Evolutionary conservation across 2,888 invertebrate species (phyloP).

Genomic region (Ornithoptera alexandrae): DNA sequence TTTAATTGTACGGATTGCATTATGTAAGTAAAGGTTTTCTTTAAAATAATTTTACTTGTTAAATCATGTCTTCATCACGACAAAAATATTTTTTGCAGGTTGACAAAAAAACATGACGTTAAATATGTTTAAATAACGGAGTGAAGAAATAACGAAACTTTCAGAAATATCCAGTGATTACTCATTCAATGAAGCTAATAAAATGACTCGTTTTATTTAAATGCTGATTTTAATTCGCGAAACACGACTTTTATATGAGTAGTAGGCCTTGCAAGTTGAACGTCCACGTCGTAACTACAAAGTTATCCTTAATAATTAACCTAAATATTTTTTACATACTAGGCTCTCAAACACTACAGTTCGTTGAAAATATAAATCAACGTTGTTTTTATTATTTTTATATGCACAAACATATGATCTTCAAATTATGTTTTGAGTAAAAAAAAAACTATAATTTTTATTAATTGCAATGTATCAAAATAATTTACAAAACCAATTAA

Average conservation of each 20-base stretch:
- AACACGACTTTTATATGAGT: constrained; percentile 3
- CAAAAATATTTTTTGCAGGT: not conserved
- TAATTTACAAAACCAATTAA: too few species aligned
- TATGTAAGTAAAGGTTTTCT: not conserved
- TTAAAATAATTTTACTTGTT: constrained; percentile 1
- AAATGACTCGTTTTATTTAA: constrained; percentile 6
- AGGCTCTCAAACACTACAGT: not conserved
- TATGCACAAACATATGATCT: too few species aligned
- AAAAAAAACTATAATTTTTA: too few species aligned
- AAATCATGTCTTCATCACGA: too few species aligned
- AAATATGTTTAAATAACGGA: constrained; percentile 13
- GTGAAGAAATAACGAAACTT: constrained; percentile 5
- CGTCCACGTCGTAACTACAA: not conserved
- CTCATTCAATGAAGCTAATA: constrained; percentile 10
- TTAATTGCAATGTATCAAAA: too few species aligned
- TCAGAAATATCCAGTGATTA: constrained; percentile 9
- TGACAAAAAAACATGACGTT: not conserved
- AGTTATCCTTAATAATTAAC: constrained; percentile 1
- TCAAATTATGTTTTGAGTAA: too few species aligned
- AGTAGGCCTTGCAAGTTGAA: constrained; percentile 2
- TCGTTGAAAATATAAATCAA: too few species aligned
- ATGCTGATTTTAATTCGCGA: constrained; percentile 10
- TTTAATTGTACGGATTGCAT: too few species aligned
- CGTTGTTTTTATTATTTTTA: too few species aligned
- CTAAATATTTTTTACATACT: not conserved